Conservation (phyloP, 2,113 vertebrate genomes). For the Circaetus cinerascens region DNA sequence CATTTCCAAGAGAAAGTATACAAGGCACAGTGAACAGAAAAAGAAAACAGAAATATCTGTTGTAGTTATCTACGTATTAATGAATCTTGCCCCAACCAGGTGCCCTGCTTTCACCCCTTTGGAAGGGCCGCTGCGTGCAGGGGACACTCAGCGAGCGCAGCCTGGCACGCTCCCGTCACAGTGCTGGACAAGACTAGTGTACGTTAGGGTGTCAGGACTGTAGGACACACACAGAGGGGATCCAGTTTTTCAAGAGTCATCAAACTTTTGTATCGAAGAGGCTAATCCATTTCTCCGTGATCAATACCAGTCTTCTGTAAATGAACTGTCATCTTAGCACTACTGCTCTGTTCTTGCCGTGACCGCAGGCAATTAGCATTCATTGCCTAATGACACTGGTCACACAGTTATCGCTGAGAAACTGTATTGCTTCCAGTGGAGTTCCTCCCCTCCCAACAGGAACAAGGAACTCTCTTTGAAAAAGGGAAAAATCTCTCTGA, state of each 20-base stretch:
- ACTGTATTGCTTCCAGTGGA: background rate
- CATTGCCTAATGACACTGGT: background rate
- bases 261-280: background rate
- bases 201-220: background rate
- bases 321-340: background rate
- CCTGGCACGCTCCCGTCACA: background rate
- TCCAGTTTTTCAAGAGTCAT: background rate
- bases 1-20: background rate
- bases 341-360: background rate
- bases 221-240: background rate
- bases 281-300: background rate
- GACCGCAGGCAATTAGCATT: background rate
- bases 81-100: background rate
- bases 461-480: background rate
- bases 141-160: rapidly evolving
- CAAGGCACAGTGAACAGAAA: background rate
- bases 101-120: background rate
- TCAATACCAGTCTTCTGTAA: background rate
- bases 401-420: background rate
- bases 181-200: background rate
- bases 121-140: background rate
- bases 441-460: background rate
- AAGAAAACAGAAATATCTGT: background rate
- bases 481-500: background rate
- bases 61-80: background rate